Conservation (phyloP, 2,797 vertebrate genomes). For the Champsocephalus esox region DNA sequence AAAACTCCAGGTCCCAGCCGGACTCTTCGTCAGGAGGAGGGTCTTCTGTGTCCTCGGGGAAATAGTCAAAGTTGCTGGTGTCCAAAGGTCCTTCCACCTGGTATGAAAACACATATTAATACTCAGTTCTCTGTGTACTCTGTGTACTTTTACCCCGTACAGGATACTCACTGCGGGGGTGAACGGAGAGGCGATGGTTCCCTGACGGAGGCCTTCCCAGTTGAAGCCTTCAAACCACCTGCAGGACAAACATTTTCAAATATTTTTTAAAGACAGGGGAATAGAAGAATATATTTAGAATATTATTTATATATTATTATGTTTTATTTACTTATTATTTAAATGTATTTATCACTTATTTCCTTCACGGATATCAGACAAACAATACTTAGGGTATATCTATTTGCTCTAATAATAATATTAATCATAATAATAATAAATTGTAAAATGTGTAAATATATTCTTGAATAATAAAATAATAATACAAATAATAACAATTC, state of each 20-base stretch:
- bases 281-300: too few relatives aligned
- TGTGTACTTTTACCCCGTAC: background rate
- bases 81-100: slow-evolving; percentile 78
- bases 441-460: too few relatives aligned
- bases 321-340: too few relatives aligned
- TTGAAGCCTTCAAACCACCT: slow-evolving; percentile 82
- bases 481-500: too few relatives aligned
- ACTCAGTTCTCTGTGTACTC: background rate
- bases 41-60: slow-evolving; percentile 70
- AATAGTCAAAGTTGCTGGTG: slow-evolving; percentile 80
- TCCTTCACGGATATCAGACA: too few relatives aligned
- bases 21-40: slow-evolving; percentile 78
- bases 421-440: too few relatives aligned
- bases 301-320: too few relatives aligned
- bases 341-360: too few relatives aligned
- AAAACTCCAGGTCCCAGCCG: slow-evolving; percentile 79
- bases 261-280: too few relatives aligned
- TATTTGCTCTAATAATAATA: too few relatives aligned
- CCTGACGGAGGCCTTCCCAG: slow-evolving; percentile 79
- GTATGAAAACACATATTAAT: background rate
- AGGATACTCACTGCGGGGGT: slow-evolving; percentile 63
- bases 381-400: too few relatives aligned
- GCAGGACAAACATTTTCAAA: slow-evolving; percentile 15
- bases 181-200: slow-evolving; percentile 69
- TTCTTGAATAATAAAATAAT: too few relatives aligned